Percentiles rank a stretch among this genome's conserved stretches.
These are phyloP conservation scores for Odontamblyopus lacepedii DNA, from an alignment of 2,797 vertebrate genomes.

Conservation along the genomic window DNA sequence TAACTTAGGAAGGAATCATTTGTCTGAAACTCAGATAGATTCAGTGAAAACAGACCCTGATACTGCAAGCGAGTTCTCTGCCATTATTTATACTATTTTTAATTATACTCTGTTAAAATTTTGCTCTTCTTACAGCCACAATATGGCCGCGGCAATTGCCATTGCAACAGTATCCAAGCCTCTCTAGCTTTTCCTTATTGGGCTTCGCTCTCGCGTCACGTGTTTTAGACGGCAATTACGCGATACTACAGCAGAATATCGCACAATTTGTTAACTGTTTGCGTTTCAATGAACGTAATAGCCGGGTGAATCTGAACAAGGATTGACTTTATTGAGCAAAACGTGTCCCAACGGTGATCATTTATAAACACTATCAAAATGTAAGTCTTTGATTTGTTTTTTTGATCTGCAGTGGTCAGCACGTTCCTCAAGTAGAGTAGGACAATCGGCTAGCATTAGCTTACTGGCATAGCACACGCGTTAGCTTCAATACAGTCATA, in stretches of 20 bases:
- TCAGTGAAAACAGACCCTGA: too few relatives aligned
- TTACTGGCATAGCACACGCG: slow-evolving; percentile 51
- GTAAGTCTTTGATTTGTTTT: slow-evolving; percentile 57
- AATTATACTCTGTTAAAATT: too few relatives aligned
- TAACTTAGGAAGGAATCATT: too few relatives aligned
- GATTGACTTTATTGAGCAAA: background rate
- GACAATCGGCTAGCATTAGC: slow-evolving; percentile 40
- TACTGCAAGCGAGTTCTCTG: too few relatives aligned
- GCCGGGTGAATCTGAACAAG: slow-evolving; percentile 18
- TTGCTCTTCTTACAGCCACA: too few relatives aligned
- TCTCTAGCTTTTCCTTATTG: too few relatives aligned
- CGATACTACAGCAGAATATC: slow-evolving; percentile 42
- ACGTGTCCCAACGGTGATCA: slow-evolving; percentile 24
- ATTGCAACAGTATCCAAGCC: too few relatives aligned
- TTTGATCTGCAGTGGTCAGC: background rate
- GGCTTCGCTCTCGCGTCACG: slow-evolving; percentile 6
- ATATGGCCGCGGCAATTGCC: too few relatives aligned
- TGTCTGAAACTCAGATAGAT: too few relatives aligned
- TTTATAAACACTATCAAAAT: slow-evolving; percentile 46
- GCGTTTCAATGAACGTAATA: slow-evolving; percentile 34
- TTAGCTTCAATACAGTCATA: slow-evolving; percentile 43
- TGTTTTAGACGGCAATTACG: slow-evolving; percentile 52
- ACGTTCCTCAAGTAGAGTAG: slow-evolving; percentile 10
- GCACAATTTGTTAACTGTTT: slow-evolving; percentile 41
- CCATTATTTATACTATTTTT: too few relatives aligned